Conservation (phyloP, 1,140 invertebrate species). For the Pachyrhynchus sulphureomaculatus region DNA sequence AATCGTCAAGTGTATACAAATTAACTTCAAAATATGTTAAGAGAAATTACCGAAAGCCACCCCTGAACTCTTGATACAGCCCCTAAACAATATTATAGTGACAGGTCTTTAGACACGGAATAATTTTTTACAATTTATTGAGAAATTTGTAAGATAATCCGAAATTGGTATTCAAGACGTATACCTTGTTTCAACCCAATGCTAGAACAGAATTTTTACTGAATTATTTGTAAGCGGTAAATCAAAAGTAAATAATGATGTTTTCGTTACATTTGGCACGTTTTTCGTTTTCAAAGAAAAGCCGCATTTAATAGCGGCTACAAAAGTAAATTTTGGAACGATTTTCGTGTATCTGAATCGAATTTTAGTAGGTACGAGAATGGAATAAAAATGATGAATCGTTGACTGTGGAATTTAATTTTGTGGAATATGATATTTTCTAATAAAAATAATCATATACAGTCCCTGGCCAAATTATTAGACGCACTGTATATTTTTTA, state of each 20-base stretch:
- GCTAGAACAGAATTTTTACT: no score
- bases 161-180: not conserved
- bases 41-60: no score
- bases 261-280: slow-evolving; percentile 10
- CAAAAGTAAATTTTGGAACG: not conserved
- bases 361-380: not conserved
- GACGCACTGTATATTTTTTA: no score
- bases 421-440: no score
- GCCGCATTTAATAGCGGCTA: not conserved
- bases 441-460: no score
- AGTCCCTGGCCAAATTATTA: no score
- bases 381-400: not conserved
- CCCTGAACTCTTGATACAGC: no score
- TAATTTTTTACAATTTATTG: not conserved
- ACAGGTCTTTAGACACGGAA: no score
- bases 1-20: no score
- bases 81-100: no score
- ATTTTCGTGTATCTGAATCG: slow-evolving; percentile 1
- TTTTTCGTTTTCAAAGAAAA: not conserved
- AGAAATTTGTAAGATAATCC: slow-evolving; percentile 1
- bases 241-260: slow-evolving; percentile 9
- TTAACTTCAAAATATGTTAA: no score
- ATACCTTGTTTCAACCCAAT: not conserved
- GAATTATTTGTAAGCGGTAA: slow-evolving; percentile 3
- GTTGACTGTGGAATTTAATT: no score